A percentile compares a stretch with the other conserved stretches of the same genome.
Evolutionary conservation across 2,888 invertebrate species (phyloP).

Genomic region (Catocala fraxini): DNA sequence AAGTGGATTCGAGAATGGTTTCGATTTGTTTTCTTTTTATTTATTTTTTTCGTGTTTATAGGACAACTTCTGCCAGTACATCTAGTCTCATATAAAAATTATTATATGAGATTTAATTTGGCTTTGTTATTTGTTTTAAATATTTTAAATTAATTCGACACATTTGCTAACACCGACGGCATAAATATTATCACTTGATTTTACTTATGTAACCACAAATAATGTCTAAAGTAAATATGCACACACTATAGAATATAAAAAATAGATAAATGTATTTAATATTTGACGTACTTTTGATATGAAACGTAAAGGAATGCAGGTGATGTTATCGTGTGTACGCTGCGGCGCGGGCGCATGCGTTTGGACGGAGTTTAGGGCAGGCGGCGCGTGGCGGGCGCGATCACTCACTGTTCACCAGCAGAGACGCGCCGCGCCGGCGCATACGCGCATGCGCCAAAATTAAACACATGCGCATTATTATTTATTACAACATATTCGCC

Average conservation of each 20-base stretch:
- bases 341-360: constrained; percentile 40
- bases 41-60: too few species aligned
- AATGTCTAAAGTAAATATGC: constrained; percentile 7
- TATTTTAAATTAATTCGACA: not conserved
- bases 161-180: not conserved
- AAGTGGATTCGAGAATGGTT: too few species aligned
- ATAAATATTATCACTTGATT: constrained; percentile 12
- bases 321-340: constrained; percentile 20
- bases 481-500: constrained; percentile 78
- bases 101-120: too few species aligned
- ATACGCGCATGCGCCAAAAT: constrained; percentile 59
- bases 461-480: constrained; percentile 74
- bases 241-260: constrained; percentile 15
- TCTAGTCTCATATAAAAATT: too few species aligned
- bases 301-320: constrained; percentile 21
- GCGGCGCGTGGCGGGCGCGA: constrained; percentile 48
- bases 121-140: too few species aligned
- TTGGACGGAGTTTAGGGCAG: constrained; percentile 39
- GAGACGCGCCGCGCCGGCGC: constrained; percentile 42
- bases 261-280: constrained; percentile 12
- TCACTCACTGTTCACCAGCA: constrained; percentile 60
- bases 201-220: constrained; percentile 4
- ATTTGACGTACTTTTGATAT: constrained; percentile 42
- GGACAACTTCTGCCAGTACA: too few species aligned
- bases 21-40: too few species aligned